These are phyloP conservation scores for Pachyrhynchus sulphureomaculatus DNA, from an alignment of 1,140 invertebrate genomes.

Conservation along the genomic window DNA sequence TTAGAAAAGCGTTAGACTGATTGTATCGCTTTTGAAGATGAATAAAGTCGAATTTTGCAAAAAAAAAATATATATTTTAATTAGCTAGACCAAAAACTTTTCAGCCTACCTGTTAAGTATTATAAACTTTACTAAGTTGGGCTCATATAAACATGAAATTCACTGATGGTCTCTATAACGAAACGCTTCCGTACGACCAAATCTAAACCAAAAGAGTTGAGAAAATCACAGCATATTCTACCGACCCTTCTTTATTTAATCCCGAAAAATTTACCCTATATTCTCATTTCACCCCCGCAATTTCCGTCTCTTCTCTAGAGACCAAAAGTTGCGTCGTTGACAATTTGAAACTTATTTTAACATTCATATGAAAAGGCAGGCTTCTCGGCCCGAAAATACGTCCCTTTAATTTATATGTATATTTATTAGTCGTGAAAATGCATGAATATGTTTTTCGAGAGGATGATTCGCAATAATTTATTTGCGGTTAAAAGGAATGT, in stretches of 20 bases:
- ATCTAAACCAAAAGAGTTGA: not conserved
- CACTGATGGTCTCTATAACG: no score
- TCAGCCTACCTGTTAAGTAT: no score
- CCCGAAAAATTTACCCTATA: slow-evolving; percentile 9
- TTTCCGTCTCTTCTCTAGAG: slow-evolving; percentile 37
- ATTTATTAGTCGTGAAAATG: slow-evolving; percentile 40
- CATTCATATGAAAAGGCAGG: slow-evolving; percentile 49
- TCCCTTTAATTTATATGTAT: slow-evolving; percentile 48
- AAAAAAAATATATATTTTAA: no score
- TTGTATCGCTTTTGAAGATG: no score
- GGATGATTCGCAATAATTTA: not conserved
- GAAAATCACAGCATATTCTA: slow-evolving; percentile 5
- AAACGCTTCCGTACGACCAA: no score
- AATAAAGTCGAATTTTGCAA: no score
- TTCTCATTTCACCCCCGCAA: slow-evolving; percentile 26
- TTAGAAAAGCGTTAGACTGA: no score
- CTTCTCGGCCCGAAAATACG: slow-evolving; percentile 26
- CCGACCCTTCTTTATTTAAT: not conserved
- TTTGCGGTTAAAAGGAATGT: no score
- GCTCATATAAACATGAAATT: no score
- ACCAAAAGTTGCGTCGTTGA: slow-evolving; percentile 51
- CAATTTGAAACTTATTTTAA: slow-evolving; percentile 56
- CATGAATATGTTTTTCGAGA: slow-evolving; percentile 1
- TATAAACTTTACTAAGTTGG: no score
- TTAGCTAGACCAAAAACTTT: no score